Base-by-base conservation (phyloP, 2,888 invertebrate genomes). In the Eretmocerus hayati region DNA sequence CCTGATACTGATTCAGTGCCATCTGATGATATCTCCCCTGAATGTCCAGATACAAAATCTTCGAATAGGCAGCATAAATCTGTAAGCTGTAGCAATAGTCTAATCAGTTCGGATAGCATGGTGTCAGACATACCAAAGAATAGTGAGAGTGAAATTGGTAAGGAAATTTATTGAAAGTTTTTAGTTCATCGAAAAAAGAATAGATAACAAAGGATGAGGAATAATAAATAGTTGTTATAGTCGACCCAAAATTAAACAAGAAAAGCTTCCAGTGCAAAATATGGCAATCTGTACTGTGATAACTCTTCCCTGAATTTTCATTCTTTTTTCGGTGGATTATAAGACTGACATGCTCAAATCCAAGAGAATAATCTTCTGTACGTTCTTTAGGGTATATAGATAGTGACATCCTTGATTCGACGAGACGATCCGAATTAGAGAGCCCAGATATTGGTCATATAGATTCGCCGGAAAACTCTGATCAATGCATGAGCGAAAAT, bases 401-500 rank as follows among this genome's bases (percentile, higher is more conserved):
- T 54, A 69, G 67, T 39, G 70, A 69, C 23, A 66, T 67, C 51
- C 55, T 70, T 11, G 69, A 70, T 23, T 66, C 66, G 4, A 62
- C 63, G 4, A 69, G 61, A 32, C 60, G 52, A 18, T 67, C 67
- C 2, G 66, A n/a, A n/a, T n/a, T n/a, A n/a, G n/a, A 68, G 31
- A 59, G 56, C 20, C 64, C 64, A 0, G 70, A 70, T 48, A 84
- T 89, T 42, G 81, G 82, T 11, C 89, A 90, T 62, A 89, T 89
- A 45, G 89, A 90, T 65, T 89, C 88, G 0, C 87, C 89, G 0
- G 89, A 89, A 73, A 77, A 80, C 11, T 87, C 87, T 5, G 88
- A 90, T 54, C 80, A 83, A 9, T 76, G 76, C 46, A 74, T 78
- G 26, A 83, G 82, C n/a, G 87, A 87, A 62, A 79, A 82, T 5